phyloP scores from a whole-genome alignment of 1,140 invertebrate species.

The Scaptomyza pallida region DNA sequence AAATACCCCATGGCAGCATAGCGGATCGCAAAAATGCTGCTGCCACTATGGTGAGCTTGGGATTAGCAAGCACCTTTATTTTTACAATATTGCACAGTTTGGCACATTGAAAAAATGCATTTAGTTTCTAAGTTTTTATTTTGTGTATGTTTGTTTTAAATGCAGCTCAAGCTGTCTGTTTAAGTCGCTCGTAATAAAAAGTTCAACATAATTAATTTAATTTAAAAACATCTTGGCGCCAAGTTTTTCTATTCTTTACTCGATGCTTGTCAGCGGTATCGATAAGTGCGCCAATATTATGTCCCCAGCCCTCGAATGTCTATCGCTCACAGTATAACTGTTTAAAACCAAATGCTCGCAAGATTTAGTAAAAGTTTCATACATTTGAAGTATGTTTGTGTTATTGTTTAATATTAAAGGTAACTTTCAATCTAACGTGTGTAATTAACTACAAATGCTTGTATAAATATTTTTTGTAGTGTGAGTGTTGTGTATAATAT shows the following conservation, averaged over 20 bases:
- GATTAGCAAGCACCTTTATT: conserved; percentile 36
- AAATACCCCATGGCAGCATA: conserved; percentile 65
- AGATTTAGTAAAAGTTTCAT: conserved; percentile 46
- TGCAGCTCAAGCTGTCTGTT: conserved; percentile 40
- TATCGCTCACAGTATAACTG: background rate
- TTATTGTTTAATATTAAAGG: conserved; percentile 70
- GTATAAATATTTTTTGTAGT: conserved; percentile 30
- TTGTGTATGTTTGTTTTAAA: conserved; percentile 33
- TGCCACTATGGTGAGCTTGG: conserved; percentile 36
- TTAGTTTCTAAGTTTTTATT: conserved; percentile 36
- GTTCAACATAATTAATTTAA: conserved; percentile 51
- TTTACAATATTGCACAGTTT: conserved; percentile 45
- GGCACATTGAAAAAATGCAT: conserved; percentile 30
- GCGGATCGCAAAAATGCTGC: conserved; percentile 62
- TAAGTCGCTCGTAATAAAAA: conserved; percentile 46
- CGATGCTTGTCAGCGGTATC: conserved; percentile 1
- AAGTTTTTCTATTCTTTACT: background rate
- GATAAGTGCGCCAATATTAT: background rate
- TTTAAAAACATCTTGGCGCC: background rate
- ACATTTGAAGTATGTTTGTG: conserved; percentile 39
- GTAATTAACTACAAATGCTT: conserved; percentile 74
- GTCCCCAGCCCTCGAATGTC: background rate
- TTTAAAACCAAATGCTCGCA: background rate
- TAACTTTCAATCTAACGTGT: conserved; percentile 76
- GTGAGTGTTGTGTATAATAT: conserved; percentile 48